phyloP scores from a whole-genome alignment of 2,888 invertebrate genomes.

The Metallyticus violacea region DNA sequence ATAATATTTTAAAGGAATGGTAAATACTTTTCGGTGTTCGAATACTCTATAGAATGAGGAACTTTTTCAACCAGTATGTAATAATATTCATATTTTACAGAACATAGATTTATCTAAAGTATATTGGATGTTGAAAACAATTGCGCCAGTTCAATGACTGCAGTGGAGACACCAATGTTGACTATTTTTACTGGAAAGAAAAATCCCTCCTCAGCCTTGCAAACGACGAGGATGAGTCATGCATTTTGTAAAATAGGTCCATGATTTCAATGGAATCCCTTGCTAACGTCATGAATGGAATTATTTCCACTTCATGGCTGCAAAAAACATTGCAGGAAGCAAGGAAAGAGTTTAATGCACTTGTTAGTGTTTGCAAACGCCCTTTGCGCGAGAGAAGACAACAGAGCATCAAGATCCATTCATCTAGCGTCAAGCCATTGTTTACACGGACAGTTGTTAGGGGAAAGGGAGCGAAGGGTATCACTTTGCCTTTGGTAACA shows the following conservation, averaged over 20 bases:
- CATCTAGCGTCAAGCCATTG: background rate
- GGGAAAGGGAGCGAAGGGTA: too few relatives aligned
- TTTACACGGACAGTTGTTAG: background rate
- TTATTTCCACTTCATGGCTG: background rate
- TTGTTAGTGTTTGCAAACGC: background rate
- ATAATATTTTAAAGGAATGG: too few relatives aligned
- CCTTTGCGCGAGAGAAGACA: background rate
- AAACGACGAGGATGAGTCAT: too few relatives aligned
- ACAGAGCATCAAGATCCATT: background rate
- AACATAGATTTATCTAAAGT: too few relatives aligned
- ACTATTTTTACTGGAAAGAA: background rate
- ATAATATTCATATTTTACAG: too few relatives aligned
- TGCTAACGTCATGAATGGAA: background rate
- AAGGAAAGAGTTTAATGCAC: background rate
- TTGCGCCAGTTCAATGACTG: too few relatives aligned
- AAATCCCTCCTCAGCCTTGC: background rate
- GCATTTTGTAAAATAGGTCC: background rate
- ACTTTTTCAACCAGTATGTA: too few relatives aligned
- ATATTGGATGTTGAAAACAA: too few relatives aligned
- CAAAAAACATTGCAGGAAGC: background rate
- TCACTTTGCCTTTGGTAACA: background rate
- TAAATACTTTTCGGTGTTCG: too few relatives aligned
- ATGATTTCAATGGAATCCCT: background rate
- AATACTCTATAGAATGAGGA: too few relatives aligned
- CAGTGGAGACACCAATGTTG: too few relatives aligned